These are phyloP conservation scores for Arenaria interpres DNA, from an alignment of 2,113 vertebrate genomes.

Conservation along the genomic window DNA sequence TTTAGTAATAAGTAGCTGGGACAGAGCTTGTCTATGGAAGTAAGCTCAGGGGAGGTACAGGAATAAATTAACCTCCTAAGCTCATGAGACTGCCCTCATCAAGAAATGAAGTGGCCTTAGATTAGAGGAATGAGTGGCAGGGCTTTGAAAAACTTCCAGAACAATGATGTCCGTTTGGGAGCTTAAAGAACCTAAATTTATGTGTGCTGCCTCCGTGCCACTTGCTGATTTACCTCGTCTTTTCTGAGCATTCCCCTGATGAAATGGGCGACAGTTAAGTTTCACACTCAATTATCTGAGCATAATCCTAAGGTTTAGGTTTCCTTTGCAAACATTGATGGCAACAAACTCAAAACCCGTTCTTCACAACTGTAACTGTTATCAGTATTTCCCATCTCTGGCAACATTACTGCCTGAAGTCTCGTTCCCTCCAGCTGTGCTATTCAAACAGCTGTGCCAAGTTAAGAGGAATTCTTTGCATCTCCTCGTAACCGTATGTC, in stretches of 20 bases:
- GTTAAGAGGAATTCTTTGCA: neutral
- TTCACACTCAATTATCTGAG: neutral
- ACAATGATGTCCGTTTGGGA: neutral
- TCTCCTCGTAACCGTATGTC: accelerated
- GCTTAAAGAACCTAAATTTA: neutral
- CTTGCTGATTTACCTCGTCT: neutral
- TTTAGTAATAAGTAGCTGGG: neutral
- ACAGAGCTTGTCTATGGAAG: neutral
- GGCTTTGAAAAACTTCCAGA: neutral
- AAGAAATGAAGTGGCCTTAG: neutral
- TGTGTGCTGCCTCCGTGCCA: neutral
- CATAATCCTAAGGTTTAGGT: neutral
- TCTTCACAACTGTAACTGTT: neutral
- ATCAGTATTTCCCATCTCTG: neutral
- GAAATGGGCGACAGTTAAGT: neutral
- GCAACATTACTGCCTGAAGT: neutral
- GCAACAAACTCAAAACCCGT: neutral
- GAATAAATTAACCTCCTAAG: neutral
- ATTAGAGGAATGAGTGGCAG: neutral
- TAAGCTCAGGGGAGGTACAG: neutral
- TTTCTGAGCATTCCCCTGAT: neutral
- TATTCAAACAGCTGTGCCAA: neutral
- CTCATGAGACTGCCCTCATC: neutral
- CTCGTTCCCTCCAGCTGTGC: neutral
- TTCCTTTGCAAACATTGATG: neutral